Evolutionary conservation across 2,888 invertebrate species (phyloP).

Genomic region (Synanthedon tipuliformis): DNA sequence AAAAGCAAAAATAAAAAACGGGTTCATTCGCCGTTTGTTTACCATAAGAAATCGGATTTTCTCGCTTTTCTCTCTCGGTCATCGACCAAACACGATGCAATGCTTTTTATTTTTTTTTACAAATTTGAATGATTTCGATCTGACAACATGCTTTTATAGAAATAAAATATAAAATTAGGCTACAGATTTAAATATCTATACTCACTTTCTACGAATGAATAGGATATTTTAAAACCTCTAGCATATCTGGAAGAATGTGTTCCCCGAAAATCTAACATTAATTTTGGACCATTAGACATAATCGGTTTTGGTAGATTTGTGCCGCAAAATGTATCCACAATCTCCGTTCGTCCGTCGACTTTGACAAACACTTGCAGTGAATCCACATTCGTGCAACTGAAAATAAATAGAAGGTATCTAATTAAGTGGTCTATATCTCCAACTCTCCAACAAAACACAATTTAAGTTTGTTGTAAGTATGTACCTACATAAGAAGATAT

Average conservation of each 20-base stretch:
- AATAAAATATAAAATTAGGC: no score
- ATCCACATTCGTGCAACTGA: conserved; percentile 82
- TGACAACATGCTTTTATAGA: no score
- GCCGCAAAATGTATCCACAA: conserved; percentile 90
- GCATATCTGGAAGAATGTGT: conserved; percentile 81
- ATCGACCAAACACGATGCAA: no score
- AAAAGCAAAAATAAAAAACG: no score
- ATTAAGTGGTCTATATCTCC: conserved; percentile 1
- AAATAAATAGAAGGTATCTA: conserved; percentile 18
- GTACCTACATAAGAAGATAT: not conserved
- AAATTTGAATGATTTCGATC: no score
- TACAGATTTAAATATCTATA: no score
- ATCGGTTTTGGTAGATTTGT: conserved; percentile 84
- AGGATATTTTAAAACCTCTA: conserved; percentile 89
- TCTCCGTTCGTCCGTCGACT: conserved; percentile 85
- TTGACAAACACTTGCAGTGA: conserved; percentile 85
- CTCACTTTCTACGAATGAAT: conserved; percentile 91
- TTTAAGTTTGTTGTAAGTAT: not conserved
- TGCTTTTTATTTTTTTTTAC: no score
- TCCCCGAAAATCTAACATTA: conserved; percentile 88
- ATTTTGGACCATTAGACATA: conserved; percentile 91
- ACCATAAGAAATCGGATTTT: no score
- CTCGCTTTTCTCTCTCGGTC: no score
- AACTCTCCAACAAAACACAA: no score
- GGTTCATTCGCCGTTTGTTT: no score